Evolutionary conservation across 2,888 invertebrate genomes (phyloP).

Genomic region (Phorcus lineatus): DNA sequence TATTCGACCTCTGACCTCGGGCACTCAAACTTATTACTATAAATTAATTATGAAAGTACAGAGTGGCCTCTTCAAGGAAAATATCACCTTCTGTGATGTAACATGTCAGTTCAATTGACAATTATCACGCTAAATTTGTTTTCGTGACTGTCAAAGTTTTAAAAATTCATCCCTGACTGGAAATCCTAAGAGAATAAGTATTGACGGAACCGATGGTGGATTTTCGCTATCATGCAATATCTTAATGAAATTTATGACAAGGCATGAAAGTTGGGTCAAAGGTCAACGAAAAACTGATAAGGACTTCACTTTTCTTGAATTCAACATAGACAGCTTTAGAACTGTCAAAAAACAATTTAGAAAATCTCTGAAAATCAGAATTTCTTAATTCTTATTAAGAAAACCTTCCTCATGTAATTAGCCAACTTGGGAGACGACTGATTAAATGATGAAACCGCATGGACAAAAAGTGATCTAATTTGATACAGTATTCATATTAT

Average conservation of each 20-base stretch:
- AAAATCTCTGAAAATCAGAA: no score
- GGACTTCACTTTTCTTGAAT: no score
- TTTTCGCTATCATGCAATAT: neutral
- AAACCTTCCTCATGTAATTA: no score
- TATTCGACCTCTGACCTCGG: neutral
- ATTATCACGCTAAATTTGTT: neutral
- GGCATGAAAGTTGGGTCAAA: neutral
- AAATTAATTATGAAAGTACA: neutral
- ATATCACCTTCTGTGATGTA: neutral
- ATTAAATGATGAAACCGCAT: no score
- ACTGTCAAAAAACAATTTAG: no score
- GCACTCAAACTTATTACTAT: neutral
- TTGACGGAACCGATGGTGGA: neutral
- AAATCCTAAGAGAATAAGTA: neutral
- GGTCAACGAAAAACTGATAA: neutral
- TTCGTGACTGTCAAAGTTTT: neutral
- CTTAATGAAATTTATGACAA: constrained; percentile 13
- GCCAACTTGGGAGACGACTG: no score
- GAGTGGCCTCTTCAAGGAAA: neutral
- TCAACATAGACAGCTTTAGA: no score
- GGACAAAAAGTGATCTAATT: no score
- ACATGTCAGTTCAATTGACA: neutral
- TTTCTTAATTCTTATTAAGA: no score
- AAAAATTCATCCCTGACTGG: neutral
- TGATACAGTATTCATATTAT: no score